Evolutionary conservation across 2,113 vertebrate genomes (phyloP), one percentile per base, ranked within the genome.

Genomic region (Daphoenositta chrysoptera): DNA sequence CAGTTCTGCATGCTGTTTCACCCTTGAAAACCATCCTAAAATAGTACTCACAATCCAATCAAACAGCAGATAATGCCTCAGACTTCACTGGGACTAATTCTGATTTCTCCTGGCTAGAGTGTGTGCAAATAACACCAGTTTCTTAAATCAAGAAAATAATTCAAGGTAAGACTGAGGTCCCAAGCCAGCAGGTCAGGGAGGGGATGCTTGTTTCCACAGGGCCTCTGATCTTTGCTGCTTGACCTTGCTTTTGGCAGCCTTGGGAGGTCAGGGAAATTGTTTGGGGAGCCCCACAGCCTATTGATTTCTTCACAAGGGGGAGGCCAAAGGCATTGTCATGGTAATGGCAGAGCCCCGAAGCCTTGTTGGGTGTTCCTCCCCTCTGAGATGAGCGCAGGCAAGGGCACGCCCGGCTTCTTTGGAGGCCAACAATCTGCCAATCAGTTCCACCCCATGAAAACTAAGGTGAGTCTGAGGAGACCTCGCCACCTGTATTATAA

Each of bases 401-500:
- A 89, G 94, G 91, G 85, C 72, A 64, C 2, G 39, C 60, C 82
- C 27, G 51, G 37, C 64, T 60, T 6, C 87, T 83, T 28, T 5
- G 3, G 75, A 77, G 88, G 87, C 87, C 92, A 97, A 65, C 94
- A 81, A 92, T 42, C 91, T 94, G 92, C 89, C 91, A 88, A n/a
- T 94, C 90, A 53, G 87, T 94, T 92, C 91, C 90, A 86, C 85
- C 83, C 92, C 61, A 27, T 88, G 93, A 92, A 97, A 97, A 80
- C 54, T 2, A 94, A 93, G 93, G 94, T 93, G 94, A 96, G 73
- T 4, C 2, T 11, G 53, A 81, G 82, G 83, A 95, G 97, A 95
- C 81, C 94, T 81, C 73, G 1, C 89, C 96, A 96, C 94, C 97
- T 96, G 93, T 95, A 96, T 95, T 95, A 69, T 94, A 95, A 97